Conservation (phyloP, 2,113 vertebrate genomes). For the Psittacula cyanocephala region DNA sequence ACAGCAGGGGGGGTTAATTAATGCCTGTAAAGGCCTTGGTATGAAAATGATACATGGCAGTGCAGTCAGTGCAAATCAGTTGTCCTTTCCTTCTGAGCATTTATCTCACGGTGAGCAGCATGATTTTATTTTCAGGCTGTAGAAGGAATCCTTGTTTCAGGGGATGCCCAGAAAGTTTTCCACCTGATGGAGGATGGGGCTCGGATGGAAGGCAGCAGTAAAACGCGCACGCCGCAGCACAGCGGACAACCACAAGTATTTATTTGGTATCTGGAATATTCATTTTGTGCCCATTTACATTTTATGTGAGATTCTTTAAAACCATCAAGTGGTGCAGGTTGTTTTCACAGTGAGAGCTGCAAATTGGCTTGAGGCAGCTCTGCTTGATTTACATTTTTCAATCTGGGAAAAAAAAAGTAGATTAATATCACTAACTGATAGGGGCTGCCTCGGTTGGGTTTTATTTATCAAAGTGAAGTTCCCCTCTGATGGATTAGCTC, state of each 20-base stretch:
- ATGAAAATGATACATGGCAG: not conserved
- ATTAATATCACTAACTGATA: slow-evolving; percentile 58
- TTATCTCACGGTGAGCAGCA: not conserved
- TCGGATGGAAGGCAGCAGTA: not conserved
- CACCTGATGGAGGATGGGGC: not conserved
- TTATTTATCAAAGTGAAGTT: slow-evolving; percentile 49
- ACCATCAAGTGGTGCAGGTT: slow-evolving; percentile 51
- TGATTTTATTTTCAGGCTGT: not conserved
- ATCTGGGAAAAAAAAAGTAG: slow-evolving; percentile 32
- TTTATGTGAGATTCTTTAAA: slow-evolving; percentile 48
- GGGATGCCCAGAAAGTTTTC: not conserved
- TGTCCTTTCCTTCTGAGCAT: not conserved
- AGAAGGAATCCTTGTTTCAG: not conserved
- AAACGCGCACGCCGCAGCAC: not conserved
- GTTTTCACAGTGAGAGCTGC: slow-evolving; percentile 66
- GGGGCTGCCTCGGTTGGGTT: slow-evolving; percentile 24
- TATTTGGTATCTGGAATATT: slow-evolving; percentile 55
- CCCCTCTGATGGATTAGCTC: slow-evolving; percentile 4
- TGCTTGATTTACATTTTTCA: slow-evolving; percentile 70
- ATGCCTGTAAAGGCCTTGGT: not conserved
- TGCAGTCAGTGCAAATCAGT: not conserved
- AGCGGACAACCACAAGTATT: not conserved
- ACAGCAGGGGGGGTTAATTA: not conserved
- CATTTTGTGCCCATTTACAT: slow-evolving; percentile 47
- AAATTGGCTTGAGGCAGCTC: slow-evolving; percentile 51